Evolutionary conservation across 2,113 vertebrate genomes (phyloP), one percentile per base, ranked within the genome.

Genomic region (Takifugu bimaculatus): DNA sequence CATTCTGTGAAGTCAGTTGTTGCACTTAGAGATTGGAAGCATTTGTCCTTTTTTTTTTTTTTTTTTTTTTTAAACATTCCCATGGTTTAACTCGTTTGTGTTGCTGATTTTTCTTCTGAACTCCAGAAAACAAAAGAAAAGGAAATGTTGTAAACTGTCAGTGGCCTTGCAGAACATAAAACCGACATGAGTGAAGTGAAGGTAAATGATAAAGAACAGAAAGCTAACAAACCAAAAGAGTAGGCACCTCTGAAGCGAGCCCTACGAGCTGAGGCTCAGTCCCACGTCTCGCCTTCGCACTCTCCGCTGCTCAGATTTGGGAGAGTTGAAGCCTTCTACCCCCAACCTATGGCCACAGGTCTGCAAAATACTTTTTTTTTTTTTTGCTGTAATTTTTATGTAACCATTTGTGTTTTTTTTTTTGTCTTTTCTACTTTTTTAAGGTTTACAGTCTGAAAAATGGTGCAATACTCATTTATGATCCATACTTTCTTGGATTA

Each of bases 221-320:
- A 86, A 82, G 77, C 79, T 81, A 88, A 85, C 66, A 79, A 80
- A 87, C 85, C 87, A 83, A 85, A 92, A 12, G n/a, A n/a, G 85
- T 90, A 91, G 94, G 93, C 95, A 91, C 94, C 94, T 91, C 91
- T 91, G 88, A 93, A 91, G 88, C 91, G 94, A 95, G 93, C 94
- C 83, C 91, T 87, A 88, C 89, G 81, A 90, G 66, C 91, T 88
- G 75, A 90, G 81, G 79, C 90, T 94, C 91, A 84, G 69, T 93
- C 92, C 94, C 88, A 90, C 81, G 86, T 86, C 90, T 57, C 80
- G 84, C 88, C 86, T 84, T 88, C 90, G 56, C 68, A 61, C 70
- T 73, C 84, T 71, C 74, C 72, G 5, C 61, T 75, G 77, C 80
- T 83, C 68, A 83, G 66, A 89, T 85, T 79, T 42, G 47, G 73